Conservation (phyloP, 2,888 invertebrate species). For the Harpagoxenus sublaevis region DNA sequence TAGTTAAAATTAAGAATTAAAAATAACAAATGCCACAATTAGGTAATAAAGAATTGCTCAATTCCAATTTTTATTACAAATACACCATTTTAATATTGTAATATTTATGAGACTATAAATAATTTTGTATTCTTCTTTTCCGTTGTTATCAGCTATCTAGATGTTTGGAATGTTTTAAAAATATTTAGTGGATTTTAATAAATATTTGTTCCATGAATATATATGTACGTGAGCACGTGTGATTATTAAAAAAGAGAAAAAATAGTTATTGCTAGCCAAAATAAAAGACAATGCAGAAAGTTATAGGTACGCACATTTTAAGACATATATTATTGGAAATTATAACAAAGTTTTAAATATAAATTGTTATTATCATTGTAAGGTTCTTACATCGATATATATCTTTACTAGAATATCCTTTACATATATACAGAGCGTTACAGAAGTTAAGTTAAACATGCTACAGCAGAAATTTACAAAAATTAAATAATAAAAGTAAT, state of each 20-base stretch:
- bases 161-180: neutral
- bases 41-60: too few species aligned
- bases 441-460: constrained; percentile 13
- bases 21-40: too few species aligned
- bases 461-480: neutral
- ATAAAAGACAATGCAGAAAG: too few species aligned
- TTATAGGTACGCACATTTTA: too few species aligned
- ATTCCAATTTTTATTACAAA: too few species aligned
- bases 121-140: neutral
- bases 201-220: neutral
- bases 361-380: neutral
- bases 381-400: constrained; percentile 7
- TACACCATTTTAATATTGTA: too few species aligned
- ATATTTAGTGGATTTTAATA: neutral
- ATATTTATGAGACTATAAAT: neutral
- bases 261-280: neutral
- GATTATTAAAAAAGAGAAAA: neutral
- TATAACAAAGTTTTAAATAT: too few species aligned
- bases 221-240: neutral
- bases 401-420: constrained; percentile 13
- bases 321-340: too few species aligned
- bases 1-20: too few species aligned
- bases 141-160: neutral
- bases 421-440: constrained; percentile 8
- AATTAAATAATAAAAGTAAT: constrained; percentile 2